Evolutionary conservation across 2,797 vertebrate genomes (phyloP).

Genomic region (Avahi laniger): DNA sequence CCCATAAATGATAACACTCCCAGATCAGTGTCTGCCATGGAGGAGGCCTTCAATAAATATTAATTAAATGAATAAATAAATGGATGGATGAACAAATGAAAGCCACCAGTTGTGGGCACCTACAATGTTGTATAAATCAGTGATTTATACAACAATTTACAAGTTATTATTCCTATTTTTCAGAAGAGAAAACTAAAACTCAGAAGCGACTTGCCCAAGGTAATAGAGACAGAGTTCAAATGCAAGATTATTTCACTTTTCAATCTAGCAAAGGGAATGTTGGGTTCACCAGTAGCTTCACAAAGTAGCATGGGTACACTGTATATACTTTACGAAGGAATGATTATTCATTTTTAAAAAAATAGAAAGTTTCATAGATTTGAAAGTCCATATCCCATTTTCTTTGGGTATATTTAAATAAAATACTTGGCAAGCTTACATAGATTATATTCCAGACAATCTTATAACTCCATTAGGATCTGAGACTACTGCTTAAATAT

Average conservation of each 20-base stretch:
- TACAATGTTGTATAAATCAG: background rate
- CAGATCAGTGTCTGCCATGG: background rate
- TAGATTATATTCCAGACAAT: conserved; percentile 34
- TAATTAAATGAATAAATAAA: background rate
- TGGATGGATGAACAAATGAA: background rate
- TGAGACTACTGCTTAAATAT: conserved; percentile 50
- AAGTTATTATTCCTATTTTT: background rate
- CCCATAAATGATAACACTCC: background rate
- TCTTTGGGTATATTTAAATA: conserved; percentile 15
- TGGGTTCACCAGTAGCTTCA: background rate
- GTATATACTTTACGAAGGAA: background rate
- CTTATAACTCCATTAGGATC: conserved; percentile 42
- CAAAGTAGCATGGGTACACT: background rate
- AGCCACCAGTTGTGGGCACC: background rate
- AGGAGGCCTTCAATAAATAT: background rate
- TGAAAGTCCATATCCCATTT: background rate
- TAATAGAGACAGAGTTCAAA: background rate
- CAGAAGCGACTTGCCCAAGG: background rate
- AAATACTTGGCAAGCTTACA: background rate
- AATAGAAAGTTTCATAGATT: conserved; percentile 24
- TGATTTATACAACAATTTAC: background rate
- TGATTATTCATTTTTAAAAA: background rate
- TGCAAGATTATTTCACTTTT: background rate
- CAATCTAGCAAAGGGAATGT: background rate
- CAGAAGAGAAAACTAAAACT: background rate